Evolutionary conservation across 2,888 invertebrate species (phyloP).

Genomic region (Seladonia tumulorum): DNA sequence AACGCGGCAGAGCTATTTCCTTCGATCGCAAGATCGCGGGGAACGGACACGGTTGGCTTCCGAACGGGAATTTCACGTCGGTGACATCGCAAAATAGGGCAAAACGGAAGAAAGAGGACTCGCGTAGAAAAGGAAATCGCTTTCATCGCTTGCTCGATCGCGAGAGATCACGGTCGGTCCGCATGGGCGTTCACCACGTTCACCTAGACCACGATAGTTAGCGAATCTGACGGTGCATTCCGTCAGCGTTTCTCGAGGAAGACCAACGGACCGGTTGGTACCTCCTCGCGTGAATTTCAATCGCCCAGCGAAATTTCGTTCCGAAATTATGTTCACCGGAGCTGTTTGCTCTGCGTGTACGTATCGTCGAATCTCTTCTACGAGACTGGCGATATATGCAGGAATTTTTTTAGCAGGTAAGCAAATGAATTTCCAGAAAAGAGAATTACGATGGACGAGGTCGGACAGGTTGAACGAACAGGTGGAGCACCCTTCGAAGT

Average conservation of each 20-base stretch:
- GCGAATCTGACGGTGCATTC: constrained; percentile 39
- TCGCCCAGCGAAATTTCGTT: neutral
- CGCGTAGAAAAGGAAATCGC: constrained; percentile 64
- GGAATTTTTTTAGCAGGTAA: neutral
- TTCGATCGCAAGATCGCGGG: neutral
- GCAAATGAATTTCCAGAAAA: neutral
- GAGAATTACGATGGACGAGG: neutral
- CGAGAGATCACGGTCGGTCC: constrained; percentile 35
- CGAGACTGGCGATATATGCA: neutral
- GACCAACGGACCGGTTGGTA: neutral
- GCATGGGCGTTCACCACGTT: constrained; percentile 60
- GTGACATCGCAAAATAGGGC: constrained; percentile 40
- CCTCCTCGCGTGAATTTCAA: neutral
- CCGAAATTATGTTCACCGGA: neutral
- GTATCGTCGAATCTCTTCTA: neutral
- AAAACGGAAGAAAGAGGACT: constrained; percentile 56
- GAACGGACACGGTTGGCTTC: neutral
- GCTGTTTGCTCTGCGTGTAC: neutral
- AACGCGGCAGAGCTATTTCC: neutral
- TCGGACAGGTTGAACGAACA: neutral
- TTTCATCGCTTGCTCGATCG: constrained; percentile 52
- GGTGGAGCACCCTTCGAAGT: constrained; percentile 2
- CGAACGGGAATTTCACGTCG: constrained; percentile 14
- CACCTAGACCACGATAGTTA: constrained; percentile 23
- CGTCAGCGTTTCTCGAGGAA: constrained; percentile 28